Base-by-base conservation (phyloP, 2,888 invertebrate genomes). In the Selenia dentaria region DNA sequence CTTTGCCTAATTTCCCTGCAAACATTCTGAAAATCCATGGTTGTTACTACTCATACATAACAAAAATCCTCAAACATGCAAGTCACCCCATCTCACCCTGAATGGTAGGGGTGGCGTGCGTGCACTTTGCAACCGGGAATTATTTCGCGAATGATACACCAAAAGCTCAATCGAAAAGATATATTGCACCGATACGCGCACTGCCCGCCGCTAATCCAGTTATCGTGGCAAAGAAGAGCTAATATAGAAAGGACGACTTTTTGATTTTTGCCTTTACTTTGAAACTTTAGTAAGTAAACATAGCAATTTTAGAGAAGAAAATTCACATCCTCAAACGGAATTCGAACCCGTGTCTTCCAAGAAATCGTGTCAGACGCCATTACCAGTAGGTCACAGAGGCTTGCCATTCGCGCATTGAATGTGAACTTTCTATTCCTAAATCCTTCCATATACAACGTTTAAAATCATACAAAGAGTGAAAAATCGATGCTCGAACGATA, bases 81-180 rank as follows among this genome's bases (percentile, higher is more conserved):
- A 40, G 37, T 52, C 56, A 56, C 58, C 54, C 58, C 45, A 33
- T n/a, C 8, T 13, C 18, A n/a, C 28, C 16, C 35, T 13, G 12
- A 8, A 13, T 1, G 1, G 22, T 9, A 20, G 13, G 47, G 39
- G 39, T 31, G 34, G 18, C 20, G 20, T 48, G 18, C 20, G 20
- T 48, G 47, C 41, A 48, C 47, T 48, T 48, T 41, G 41, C 47
- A 48, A 42, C 41, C 37, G 62, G 64, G 70, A 78, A 76, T 79
- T 70, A 80, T 78, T 72, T 70, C 73, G 72, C 73, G 77, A 80
- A 85, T 79, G 85, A 86, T 88, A 84, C 81, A 81, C 79, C 80
- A 81, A 86, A 86, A 84, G 83, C 85, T 86, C 86, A 85, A 84
- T 87, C 83, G 83, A 74, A 80, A 75, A 83, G 81, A 87, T 85